phyloP scores from a whole-genome alignment of 2,797 vertebrate species.

The Oryzias dopingdopingensis region DNA sequence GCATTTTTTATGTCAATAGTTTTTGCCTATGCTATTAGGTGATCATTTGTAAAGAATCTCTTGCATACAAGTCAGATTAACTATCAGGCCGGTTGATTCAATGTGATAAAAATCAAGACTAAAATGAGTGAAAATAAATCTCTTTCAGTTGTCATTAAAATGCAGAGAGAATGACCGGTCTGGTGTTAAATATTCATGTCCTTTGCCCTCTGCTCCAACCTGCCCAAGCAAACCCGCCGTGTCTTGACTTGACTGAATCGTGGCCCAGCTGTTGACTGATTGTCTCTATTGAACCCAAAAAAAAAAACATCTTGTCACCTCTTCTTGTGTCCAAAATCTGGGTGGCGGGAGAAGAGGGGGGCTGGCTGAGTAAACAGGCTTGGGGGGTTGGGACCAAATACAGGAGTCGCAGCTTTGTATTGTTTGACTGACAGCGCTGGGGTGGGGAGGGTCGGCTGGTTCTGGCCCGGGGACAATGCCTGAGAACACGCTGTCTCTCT shows the following conservation, averaged over 20 bases:
- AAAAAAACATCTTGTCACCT: conserved; percentile 58
- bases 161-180: background rate
- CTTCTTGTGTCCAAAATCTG: conserved; percentile 60
- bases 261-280: conserved; percentile 65
- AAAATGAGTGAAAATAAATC: no score
- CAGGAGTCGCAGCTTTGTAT: conserved; percentile 51
- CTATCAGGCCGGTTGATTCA: no score
- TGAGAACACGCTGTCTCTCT: conserved; percentile 49
- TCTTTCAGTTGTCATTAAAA: background rate
- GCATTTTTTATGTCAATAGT: no score
- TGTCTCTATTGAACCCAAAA: conserved; percentile 51
- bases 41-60: no score
- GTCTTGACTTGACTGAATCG: conserved; percentile 53
- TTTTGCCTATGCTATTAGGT: no score
- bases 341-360: conserved; percentile 47
- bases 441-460: conserved; percentile 57
- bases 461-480: conserved; percentile 55
- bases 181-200: conserved; percentile 16
- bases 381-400: conserved; percentile 31
- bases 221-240: conserved; percentile 30
- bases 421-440: conserved; percentile 65
- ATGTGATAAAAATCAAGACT: no score
- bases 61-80: no score
- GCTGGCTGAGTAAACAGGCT: conserved; percentile 51
- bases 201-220: conserved; percentile 15